These are phyloP conservation scores for Nycticebus coucang DNA, from an alignment of 2,113 vertebrate species.

Conservation along the genomic window DNA sequence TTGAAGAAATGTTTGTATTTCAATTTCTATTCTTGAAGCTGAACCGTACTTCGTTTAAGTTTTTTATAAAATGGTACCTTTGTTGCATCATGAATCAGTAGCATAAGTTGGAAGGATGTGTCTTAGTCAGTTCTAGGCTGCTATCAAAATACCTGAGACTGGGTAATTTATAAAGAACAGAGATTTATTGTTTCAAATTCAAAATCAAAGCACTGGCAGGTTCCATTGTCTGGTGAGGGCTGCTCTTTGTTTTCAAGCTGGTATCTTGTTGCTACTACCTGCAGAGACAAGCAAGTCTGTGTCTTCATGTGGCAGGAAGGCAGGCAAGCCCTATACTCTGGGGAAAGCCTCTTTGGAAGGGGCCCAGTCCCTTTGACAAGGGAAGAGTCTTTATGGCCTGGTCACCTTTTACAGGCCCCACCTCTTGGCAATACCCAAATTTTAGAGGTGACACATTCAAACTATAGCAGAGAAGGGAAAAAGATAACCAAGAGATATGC, in stretches of 20 bases:
- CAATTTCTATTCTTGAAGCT: slow-evolving; percentile 10
- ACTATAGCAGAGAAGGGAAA: neutral
- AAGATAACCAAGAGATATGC: neutral
- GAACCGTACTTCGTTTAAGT: neutral
- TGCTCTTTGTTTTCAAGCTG: neutral
- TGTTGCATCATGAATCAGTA: neutral
- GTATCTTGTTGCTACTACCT: neutral
- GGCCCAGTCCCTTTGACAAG: neutral
- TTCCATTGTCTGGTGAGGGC: neutral
- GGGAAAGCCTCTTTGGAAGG: neutral
- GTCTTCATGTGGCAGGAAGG: neutral
- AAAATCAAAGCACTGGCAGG: neutral
- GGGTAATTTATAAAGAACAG: neutral
- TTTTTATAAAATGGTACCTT: neutral
- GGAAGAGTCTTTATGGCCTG: neutral
- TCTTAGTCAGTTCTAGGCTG: neutral
- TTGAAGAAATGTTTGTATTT: slow-evolving; percentile 45
- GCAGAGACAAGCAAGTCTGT: neutral
- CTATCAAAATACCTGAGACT: neutral
- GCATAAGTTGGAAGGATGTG: neutral
- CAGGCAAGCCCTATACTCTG: neutral
- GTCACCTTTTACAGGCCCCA: neutral
- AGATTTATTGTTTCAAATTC: neutral
- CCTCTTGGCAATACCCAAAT: neutral
- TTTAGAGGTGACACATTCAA: neutral